A percentile compares a stretch with the other conserved stretches of the same genome.
Conservation (phyloP, 2,797 vertebrate genomes). For the Apodemus agrarius region DNA sequence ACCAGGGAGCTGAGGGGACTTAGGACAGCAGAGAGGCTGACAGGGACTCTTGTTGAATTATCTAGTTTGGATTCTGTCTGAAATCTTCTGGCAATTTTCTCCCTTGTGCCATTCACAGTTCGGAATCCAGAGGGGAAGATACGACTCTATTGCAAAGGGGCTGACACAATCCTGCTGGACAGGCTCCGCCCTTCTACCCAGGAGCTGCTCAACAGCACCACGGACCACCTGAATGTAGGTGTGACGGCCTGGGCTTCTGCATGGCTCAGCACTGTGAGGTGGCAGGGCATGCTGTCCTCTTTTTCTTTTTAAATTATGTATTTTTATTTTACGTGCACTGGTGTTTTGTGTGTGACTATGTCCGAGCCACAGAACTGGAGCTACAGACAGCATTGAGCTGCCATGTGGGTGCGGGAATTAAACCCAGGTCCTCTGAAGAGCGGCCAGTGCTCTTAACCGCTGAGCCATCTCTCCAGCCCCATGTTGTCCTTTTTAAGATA, state of each 20-base stretch:
- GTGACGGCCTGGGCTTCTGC: fast-evolving
- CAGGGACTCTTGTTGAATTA: background rate
- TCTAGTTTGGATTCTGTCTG: background rate
- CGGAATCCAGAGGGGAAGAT: slow-evolving; percentile 94
- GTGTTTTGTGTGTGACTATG: background rate
- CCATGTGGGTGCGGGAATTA: background rate
- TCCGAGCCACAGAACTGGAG: background rate
- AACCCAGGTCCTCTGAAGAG: background rate
- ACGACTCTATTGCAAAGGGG: slow-evolving; percentile 96
- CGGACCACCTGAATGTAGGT: slow-evolving; percentile 95
- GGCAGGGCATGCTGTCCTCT: background rate
- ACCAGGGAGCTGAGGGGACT: fast-evolving
- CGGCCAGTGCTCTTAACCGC: background rate
- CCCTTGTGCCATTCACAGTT: slow-evolving; percentile 83
- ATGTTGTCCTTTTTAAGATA: background rate
- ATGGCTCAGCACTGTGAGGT: background rate
- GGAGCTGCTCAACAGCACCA: slow-evolving; percentile 91
- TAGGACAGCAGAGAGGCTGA: fast-evolving
- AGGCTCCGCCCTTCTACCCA: slow-evolving; percentile 91
- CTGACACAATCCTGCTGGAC: slow-evolving; percentile 95
- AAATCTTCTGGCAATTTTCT: background rate
- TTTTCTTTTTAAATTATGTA: background rate
- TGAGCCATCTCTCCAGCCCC: background rate
- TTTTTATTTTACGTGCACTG: background rate
- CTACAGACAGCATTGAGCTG: background rate